These are phyloP conservation scores for Orbicella faveolata DNA, from an alignment of 64 coral and sea anemone genomes.

Conservation along the genomic window DNA sequence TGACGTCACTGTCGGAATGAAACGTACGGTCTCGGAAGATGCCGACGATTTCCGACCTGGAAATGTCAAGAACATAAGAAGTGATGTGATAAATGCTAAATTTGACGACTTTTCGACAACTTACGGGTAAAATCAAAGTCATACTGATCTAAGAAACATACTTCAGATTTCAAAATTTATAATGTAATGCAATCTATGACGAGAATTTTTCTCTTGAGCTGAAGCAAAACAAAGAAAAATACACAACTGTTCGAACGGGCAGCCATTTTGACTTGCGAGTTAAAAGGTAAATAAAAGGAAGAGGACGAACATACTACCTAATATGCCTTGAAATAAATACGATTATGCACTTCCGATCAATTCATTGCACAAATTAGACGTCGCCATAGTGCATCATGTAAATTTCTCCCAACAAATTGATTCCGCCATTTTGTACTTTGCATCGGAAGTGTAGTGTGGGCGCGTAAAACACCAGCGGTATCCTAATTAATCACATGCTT, in stretches of 20 bases:
- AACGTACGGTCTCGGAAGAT: slow-evolving; percentile 61
- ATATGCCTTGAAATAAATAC: slow-evolving; percentile 34
- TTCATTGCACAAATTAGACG: slow-evolving; percentile 24
- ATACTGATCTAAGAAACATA: not conserved
- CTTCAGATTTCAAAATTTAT: not conserved
- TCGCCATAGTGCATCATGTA: not conserved
- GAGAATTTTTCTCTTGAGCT: not conserved
- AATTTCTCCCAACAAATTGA: slow-evolving; percentile 42
- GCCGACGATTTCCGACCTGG: slow-evolving; percentile 58
- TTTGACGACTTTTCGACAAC: not conserved
- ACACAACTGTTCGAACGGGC: not conserved
- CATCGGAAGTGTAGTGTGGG: slow-evolving; percentile 22
- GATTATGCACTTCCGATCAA: slow-evolving; percentile 17
- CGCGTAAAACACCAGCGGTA: slow-evolving; percentile 47
- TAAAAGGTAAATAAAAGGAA: not conserved
- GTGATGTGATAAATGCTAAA: not conserved
- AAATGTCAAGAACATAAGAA: slow-evolving; percentile 37
- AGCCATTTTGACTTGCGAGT: slow-evolving; percentile 16
- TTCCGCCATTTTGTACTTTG: slow-evolving; percentile 74
- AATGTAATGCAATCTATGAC: not conserved
- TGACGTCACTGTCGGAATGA: slow-evolving; percentile 92
- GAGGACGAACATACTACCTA: not conserved
- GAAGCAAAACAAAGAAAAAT: not conserved
- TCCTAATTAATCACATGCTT: slow-evolving; percentile 53
- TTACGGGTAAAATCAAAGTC: not conserved